Evolutionary conservation across 2,888 invertebrate species (phyloP), one percentile per base, ranked within the genome.

Genomic region (Molanna angustata): DNA sequence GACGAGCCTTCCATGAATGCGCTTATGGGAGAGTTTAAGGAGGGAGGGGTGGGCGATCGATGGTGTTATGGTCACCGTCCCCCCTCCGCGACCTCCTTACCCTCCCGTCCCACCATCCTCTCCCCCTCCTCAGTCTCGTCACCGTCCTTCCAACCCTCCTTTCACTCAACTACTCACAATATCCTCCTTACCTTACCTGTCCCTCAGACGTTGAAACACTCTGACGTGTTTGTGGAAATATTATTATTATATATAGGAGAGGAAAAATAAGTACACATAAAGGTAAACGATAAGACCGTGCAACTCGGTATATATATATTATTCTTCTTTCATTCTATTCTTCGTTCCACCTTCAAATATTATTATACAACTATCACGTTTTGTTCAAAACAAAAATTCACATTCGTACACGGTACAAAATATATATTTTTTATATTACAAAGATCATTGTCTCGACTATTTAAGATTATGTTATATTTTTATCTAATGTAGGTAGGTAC

Each of bases 21-120:
- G 3, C 21, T 35, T 37, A 40, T 11, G 40, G 18, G 40, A 39
- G 45, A 35, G n/a, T n/a, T n/a, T n/a, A 43, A 43, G 18, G 27
- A 32, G 39, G 40, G 33, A 20, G n/a, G 32, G 45, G 50, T 32
- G 17, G 46, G 49, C 41, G 50, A 49, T 41, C 49, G 50, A 50
- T 49, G 54, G 50, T 54, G 54, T 50, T 50, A 50, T 54, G 54
- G 54, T 54, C 54, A 39, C 54, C 49, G 35, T 22, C 17, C 44
- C 44, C 35, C 21, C n/a, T n/a, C n/a, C n/a, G n/a, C n/a, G n/a
- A n/a, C n/a, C n/a, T n/a, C n/a, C n/a, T n/a, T n/a, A n/a, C n/a
- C n/a, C n/a, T 33, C 21, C 21, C 32, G n/a, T 20, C 40, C 32
- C 40, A 11, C 33, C 32, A 9, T n/a, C 3, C 13, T 4, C 21